phyloP scores from a whole-genome alignment of 2,888 invertebrate species.

The Conops quadrifasciatus region DNA sequence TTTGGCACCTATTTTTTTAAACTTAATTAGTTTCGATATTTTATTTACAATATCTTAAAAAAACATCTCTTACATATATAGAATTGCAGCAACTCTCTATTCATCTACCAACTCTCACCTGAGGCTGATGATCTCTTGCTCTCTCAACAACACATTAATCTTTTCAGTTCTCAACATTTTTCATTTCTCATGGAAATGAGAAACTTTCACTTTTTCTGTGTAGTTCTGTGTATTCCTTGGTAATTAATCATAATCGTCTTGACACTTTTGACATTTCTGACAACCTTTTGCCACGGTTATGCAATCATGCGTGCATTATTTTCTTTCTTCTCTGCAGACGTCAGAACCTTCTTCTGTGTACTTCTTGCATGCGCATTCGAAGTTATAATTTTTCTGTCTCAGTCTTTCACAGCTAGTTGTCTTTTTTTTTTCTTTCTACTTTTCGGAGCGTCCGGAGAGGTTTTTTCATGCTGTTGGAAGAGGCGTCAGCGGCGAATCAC shows the following conservation, averaged over 20 bases:
- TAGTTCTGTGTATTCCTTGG: not conserved
- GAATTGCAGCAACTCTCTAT: too few relatives aligned
- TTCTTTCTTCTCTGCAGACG: not conserved
- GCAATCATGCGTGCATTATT: slow-evolving; percentile 22
- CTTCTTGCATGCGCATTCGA: not conserved
- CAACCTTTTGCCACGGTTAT: slow-evolving; percentile 23
- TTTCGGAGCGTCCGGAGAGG: too few relatives aligned
- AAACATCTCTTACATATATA: too few relatives aligned
- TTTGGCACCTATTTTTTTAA: too few relatives aligned
- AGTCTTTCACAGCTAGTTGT: not conserved
- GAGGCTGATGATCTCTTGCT: too few relatives aligned
- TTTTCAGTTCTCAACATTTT: too few relatives aligned
- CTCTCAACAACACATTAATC: too few relatives aligned
- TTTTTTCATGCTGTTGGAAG: too few relatives aligned
- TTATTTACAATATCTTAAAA: too few relatives aligned
- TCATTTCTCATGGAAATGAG: not conserved
- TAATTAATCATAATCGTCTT: slow-evolving; percentile 31
- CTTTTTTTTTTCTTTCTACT: not conserved
- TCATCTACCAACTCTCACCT: too few relatives aligned
- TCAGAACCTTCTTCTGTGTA: too few relatives aligned
- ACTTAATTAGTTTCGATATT: too few relatives aligned
- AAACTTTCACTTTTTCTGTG: slow-evolving; percentile 27
- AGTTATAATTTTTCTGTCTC: not conserved
- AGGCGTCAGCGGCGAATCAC: slow-evolving; percentile 19
- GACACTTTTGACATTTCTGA: slow-evolving; percentile 20